Conservation (phyloP, 2,888 invertebrate genomes). For the Eurytoma californica region DNA sequence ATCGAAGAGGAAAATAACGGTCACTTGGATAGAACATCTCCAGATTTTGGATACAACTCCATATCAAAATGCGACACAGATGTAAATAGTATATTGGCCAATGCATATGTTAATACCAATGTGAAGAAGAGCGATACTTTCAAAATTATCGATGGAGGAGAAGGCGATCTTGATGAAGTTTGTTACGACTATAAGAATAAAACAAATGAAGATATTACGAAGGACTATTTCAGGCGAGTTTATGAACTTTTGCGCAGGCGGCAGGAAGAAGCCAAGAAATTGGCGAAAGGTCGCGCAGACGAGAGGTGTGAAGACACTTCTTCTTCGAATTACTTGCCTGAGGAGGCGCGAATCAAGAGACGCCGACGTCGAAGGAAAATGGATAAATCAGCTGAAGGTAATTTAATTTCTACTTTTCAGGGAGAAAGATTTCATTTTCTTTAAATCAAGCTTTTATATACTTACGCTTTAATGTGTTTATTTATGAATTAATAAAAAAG, state of each 20-base stretch:
- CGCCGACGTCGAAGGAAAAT: slow-evolving; percentile 62
- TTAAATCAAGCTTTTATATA: background rate
- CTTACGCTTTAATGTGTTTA: background rate
- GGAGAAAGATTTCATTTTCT: background rate
- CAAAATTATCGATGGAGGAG: slow-evolving; percentile 66
- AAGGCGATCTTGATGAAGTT: slow-evolving; percentile 36
- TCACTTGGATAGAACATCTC: slow-evolving; percentile 51
- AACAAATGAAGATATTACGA: slow-evolving; percentile 66
- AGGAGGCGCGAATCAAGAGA: slow-evolving; percentile 59
- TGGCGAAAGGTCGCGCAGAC: slow-evolving; percentile 55
- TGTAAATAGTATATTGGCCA: slow-evolving; percentile 15
- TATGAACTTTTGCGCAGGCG: slow-evolving; percentile 69
- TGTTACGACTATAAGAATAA: slow-evolving; percentile 58
- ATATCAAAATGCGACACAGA: slow-evolving; percentile 60
- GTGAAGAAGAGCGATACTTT: slow-evolving; percentile 71
- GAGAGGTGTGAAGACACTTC: slow-evolving; percentile 64
- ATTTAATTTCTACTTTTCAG: slow-evolving; percentile 27
- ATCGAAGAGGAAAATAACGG: background rate
- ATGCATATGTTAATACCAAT: slow-evolving; percentile 62
- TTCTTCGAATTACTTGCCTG: slow-evolving; percentile 64
- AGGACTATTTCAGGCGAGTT: slow-evolving; percentile 70
- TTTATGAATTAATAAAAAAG: background rate
- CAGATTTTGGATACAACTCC: slow-evolving; percentile 66
- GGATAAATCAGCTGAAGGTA: slow-evolving; percentile 57
- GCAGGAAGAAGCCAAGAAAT: slow-evolving; percentile 60